These are phyloP conservation scores for Hydrophis major DNA, from an alignment of 2,797 vertebrate genomes.

Conservation along the genomic window DNA sequence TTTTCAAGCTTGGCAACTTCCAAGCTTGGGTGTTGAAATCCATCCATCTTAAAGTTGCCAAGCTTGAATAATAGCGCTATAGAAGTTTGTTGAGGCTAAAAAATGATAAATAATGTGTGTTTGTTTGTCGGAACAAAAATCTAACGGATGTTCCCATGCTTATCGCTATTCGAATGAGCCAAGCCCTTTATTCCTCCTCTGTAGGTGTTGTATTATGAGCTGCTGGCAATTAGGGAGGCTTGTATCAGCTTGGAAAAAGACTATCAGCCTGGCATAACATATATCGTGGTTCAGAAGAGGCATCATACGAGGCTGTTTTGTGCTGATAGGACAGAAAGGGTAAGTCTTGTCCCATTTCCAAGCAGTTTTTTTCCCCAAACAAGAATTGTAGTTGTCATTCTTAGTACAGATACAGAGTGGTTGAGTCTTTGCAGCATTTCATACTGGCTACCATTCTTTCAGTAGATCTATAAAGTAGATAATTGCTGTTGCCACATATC, in stretches of 20 bases:
- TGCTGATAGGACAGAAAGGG: conserved; percentile 96
- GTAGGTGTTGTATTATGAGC: conserved; percentile 96
- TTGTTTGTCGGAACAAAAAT: neutral
- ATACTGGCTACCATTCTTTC: neutral
- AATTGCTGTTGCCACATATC: neutral
- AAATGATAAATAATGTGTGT: neutral
- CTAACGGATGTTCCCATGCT: neutral
- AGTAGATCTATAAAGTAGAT: neutral
- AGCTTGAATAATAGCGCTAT: neutral
- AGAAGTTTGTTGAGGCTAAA: neutral
- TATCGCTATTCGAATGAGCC: neutral
- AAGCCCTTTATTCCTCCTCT: conserved; percentile 31
- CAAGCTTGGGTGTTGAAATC: neutral
- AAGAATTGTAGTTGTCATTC: neutral
- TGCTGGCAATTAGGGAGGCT: conserved; percentile 96
- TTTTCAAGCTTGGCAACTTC: neutral
- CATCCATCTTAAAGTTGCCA: neutral
- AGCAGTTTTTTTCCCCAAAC: neutral
- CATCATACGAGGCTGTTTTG: conserved; percentile 97
- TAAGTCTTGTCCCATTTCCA: conserved; percentile 62
- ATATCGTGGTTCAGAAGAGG: conserved; percentile 97
- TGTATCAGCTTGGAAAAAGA: conserved; percentile 98
- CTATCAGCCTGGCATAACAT: conserved; percentile 98
- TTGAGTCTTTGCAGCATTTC: neutral
- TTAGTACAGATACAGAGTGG: neutral